Percentiles rank a stretch among this genome's conserved stretches.
phyloP scores from a whole-genome alignment of 92 coral and sea anemone species.

The Hydrozoanthus gracilis region DNA sequence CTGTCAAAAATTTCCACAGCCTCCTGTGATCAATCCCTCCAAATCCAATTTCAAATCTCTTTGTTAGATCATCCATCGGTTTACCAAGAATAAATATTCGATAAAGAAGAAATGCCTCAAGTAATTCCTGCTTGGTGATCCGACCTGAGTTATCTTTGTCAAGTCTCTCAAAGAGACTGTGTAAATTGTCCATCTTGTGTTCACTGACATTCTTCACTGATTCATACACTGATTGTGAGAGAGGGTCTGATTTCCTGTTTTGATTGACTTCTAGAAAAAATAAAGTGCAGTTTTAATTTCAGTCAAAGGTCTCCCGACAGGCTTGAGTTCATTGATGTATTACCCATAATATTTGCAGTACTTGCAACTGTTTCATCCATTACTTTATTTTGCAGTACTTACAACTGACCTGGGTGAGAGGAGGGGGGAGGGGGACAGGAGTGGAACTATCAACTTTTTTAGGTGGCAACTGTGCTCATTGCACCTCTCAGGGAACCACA shows the following conservation, averaged over 20 bases:
- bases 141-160: slow-evolving; percentile 73
- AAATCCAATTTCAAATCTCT: slow-evolving; percentile 62
- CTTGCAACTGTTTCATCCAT: too few species aligned
- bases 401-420: background rate
- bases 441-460: background rate
- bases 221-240: slow-evolving; percentile 64
- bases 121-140: slow-evolving; percentile 69
- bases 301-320: too few species aligned
- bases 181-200: slow-evolving; percentile 67
- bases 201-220: slow-evolving; percentile 65
- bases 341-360: too few species aligned
- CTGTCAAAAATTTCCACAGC: slow-evolving; percentile 66
- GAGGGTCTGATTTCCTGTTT: slow-evolving; percentile 33
- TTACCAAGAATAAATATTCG: slow-evolving; percentile 75
- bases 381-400: background rate
- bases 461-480: too few species aligned
- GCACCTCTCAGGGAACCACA: too few species aligned
- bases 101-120: slow-evolving; percentile 67
- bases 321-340: too few species aligned
- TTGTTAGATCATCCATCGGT: slow-evolving; percentile 62
- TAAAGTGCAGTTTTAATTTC: background rate
- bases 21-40: slow-evolving; percentile 67
- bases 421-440: too few species aligned
- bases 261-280: slow-evolving; percentile 43
- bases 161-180: slow-evolving; percentile 52